Evolutionary conservation across 2,888 invertebrate genomes (phyloP).

Genomic region (Clistopyga incitator): DNA sequence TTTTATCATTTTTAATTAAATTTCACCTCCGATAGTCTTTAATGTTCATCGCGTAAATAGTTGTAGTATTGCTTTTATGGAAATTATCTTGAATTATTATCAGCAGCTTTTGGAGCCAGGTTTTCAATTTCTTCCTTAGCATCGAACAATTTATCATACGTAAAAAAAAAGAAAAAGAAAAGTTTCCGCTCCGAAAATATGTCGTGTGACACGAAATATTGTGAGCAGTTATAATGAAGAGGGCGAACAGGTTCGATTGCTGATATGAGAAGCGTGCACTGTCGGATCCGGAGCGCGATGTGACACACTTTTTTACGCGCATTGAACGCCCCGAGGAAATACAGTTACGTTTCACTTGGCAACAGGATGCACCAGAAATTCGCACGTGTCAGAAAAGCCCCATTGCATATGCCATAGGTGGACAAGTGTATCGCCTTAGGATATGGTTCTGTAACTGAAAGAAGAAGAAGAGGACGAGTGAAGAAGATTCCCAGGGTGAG

Average conservation of each 20-base stretch:
- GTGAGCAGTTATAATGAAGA: background rate
- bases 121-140: no score
- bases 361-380: constrained; percentile 19
- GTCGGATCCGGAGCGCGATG: constrained; percentile 31
- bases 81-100: no score
- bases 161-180: background rate
- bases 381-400: constrained; percentile 13
- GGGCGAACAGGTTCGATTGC: constrained; percentile 7
- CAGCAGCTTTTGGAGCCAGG: no score
- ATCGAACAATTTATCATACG: no score
- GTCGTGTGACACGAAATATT: background rate
- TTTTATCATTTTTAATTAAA: background rate
- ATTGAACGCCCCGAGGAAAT: constrained; percentile 24
- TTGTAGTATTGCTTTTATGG: no score
- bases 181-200: background rate
- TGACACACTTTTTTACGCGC: constrained; percentile 57
- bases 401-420: constrained; percentile 4
- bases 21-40: background rate
- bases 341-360: constrained; percentile 55
- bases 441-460: background rate
- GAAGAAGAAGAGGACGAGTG: background rate
- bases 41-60: no score
- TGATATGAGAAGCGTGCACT: background rate
- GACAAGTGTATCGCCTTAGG: constrained; percentile 21
- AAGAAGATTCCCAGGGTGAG: constrained; percentile 17